A percentile compares a stretch with the other conserved stretches of the same genome.
These are phyloP conservation scores for Eustalomyia histrio DNA, from an alignment of 2,888 invertebrate genomes.

Conservation along the genomic window DNA sequence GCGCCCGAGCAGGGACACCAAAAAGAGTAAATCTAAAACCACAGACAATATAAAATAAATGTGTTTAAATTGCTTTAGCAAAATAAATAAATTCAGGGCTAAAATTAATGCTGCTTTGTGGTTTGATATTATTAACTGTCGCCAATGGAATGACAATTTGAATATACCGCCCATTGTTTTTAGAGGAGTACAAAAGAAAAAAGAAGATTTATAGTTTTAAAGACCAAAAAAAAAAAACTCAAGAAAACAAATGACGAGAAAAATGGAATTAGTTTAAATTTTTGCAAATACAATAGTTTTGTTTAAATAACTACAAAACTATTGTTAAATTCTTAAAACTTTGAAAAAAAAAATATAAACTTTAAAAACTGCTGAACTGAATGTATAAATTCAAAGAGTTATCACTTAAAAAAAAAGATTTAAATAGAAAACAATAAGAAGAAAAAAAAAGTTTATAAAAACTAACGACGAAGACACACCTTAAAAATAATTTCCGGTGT, in stretches of 20 bases:
- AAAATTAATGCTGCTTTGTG: too few relatives aligned
- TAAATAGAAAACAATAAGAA: neutral
- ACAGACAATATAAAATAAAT: too few relatives aligned
- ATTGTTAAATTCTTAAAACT: neutral
- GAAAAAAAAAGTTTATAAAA: constrained; percentile 8
- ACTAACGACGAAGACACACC: constrained; percentile 71
- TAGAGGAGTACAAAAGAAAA: neutral
- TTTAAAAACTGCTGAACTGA: neutral
- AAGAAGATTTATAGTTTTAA: neutral
- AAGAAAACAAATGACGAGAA: neutral
- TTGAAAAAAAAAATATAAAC: neutral
- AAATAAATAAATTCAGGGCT: too few relatives aligned
- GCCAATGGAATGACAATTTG: too few relatives aligned
- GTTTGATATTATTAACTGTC: too few relatives aligned
- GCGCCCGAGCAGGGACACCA: too few relatives aligned
- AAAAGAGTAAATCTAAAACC: too few relatives aligned
- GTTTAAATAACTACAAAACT: neutral
- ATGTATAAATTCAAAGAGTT: too few relatives aligned
- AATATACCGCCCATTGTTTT: neutral
- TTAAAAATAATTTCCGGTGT: constrained; percentile 77
- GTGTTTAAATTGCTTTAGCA: too few relatives aligned
- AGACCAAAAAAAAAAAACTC: too few relatives aligned
- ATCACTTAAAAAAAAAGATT: neutral
- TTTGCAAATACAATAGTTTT: neutral
- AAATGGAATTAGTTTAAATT: neutral